A percentile compares a stretch with the other conserved stretches of the same genome.
Evolutionary conservation across 2,888 invertebrate species (phyloP).

Genomic region (Temnothorax unifasciatus): DNA sequence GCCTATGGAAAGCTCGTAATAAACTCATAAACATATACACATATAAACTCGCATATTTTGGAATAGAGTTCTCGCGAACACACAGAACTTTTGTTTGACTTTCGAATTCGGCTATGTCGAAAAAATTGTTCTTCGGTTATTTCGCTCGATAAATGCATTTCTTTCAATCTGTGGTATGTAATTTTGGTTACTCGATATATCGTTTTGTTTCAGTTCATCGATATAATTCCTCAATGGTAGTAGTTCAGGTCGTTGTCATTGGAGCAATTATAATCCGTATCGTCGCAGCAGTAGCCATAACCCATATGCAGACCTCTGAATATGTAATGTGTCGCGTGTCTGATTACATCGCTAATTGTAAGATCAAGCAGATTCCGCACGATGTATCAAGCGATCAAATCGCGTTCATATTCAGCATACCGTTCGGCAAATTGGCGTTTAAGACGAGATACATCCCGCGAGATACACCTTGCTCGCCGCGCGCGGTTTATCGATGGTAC

Average conservation of each 20-base stretch:
- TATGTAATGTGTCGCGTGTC: slow-evolving; percentile 46
- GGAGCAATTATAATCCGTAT: slow-evolving; percentile 12
- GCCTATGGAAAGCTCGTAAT: not conserved
- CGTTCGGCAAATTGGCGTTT: slow-evolving; percentile 44
- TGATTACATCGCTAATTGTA: slow-evolving; percentile 35
- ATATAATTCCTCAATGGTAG: not conserved
- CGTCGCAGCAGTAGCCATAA: too few relatives aligned
- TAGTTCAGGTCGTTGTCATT: not conserved
- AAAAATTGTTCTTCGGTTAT: too few relatives aligned
- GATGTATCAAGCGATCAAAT: slow-evolving; percentile 36
- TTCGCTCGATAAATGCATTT: too few relatives aligned
- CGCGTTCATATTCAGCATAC: slow-evolving; percentile 35
- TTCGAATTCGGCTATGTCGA: too few relatives aligned
- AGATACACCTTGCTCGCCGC: slow-evolving; percentile 2
- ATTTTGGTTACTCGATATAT: too few relatives aligned
- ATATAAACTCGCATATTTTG: not conserved
- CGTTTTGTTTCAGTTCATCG: too few relatives aligned
- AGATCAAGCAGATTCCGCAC: slow-evolving; percentile 46
- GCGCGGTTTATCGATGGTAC: slow-evolving; percentile 2
- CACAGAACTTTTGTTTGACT: too few relatives aligned
- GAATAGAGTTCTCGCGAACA: too few relatives aligned
- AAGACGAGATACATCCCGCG: slow-evolving; percentile 30
- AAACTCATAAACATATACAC: not conserved
- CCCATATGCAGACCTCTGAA: slow-evolving; percentile 17
- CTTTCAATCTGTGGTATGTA: too few relatives aligned